Conservation (phyloP, 2,888 invertebrate genomes). For the Oscheius myriophilus region DNA sequence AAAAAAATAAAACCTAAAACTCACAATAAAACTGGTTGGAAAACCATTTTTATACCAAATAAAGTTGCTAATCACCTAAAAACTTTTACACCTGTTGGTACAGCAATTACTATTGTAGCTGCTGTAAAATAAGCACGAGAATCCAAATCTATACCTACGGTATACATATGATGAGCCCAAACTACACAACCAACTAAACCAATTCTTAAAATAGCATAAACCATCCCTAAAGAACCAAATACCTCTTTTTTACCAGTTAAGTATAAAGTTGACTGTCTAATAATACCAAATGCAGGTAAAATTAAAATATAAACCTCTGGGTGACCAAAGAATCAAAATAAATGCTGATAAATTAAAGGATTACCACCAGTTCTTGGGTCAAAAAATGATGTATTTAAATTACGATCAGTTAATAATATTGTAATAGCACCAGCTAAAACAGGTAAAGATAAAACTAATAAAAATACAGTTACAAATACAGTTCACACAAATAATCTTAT, state of each 20-base stretch:
- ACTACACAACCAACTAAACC: constrained; percentile 85
- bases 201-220: constrained; percentile 86
- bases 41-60: constrained; percentile 78
- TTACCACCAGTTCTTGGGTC: constrained; percentile 84
- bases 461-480: constrained; percentile 78
- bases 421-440: constrained; percentile 84
- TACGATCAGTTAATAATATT: constrained; percentile 83
- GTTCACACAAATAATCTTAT: constrained; percentile 82
- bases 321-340: constrained; percentile 89
- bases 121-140: constrained; percentile 86
- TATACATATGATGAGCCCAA: constrained; percentile 87
- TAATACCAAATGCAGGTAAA: constrained; percentile 84
- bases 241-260: constrained; percentile 75
- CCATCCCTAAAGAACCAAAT: constrained; percentile 72
- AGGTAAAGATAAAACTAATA: constrained; percentile 80
- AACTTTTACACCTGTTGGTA: constrained; percentile 86
- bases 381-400: constrained; percentile 84
- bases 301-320: constrained; percentile 88
- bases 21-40: constrained; percentile 78
- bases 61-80: constrained; percentile 82
- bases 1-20: constrained; percentile 82
- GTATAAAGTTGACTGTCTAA: constrained; percentile 82
- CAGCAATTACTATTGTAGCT: constrained; percentile 86
- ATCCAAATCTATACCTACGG: constrained; percentile 84
- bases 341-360: constrained; percentile 83